Percentiles rank a stretch among this genome's conserved stretches.
These are phyloP conservation scores for Anarsia innoxiella DNA, from an alignment of 2,888 invertebrate species.

Conservation along the genomic window DNA sequence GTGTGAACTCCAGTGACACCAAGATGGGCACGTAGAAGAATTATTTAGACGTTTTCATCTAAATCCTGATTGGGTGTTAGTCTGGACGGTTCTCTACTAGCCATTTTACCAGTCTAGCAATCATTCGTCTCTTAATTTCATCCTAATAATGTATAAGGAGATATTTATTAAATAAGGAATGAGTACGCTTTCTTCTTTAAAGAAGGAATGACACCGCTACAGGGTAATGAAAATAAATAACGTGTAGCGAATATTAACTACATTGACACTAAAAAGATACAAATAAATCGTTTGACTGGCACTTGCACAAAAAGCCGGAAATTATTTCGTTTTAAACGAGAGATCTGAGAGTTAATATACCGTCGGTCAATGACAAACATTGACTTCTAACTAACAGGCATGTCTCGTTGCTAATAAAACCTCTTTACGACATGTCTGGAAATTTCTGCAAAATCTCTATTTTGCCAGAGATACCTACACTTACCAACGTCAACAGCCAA, in stretches of 20 bases:
- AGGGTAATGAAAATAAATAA: neutral
- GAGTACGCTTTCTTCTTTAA: constrained; percentile 24
- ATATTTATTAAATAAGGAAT: too few species aligned
- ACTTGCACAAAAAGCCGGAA: neutral
- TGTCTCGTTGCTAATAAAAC: constrained; percentile 5
- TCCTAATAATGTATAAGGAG: too few species aligned
- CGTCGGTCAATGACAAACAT: constrained; percentile 7
- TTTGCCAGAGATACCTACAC: too few species aligned
- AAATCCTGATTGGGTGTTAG: too few species aligned
- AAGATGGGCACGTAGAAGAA: too few species aligned
- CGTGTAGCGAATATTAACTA: neutral
- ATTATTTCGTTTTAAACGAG: neutral
- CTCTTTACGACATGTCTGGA: constrained; percentile 2
- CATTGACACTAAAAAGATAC: neutral
- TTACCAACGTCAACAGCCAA: too few species aligned
- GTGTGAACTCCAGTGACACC: too few species aligned
- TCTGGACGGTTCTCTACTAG: too few species aligned
- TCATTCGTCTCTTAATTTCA: too few species aligned
- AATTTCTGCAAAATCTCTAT: constrained; percentile 1
- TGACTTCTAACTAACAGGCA: constrained; percentile 7
- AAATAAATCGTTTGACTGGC: neutral
- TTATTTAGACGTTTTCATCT: too few species aligned
- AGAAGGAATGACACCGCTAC: constrained; percentile 24
- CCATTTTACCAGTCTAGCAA: too few species aligned
- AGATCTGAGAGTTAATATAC: neutral